Evolutionary conservation across 2,113 vertebrate species (phyloP).

Genomic region (Aleadryas rufinucha): DNA sequence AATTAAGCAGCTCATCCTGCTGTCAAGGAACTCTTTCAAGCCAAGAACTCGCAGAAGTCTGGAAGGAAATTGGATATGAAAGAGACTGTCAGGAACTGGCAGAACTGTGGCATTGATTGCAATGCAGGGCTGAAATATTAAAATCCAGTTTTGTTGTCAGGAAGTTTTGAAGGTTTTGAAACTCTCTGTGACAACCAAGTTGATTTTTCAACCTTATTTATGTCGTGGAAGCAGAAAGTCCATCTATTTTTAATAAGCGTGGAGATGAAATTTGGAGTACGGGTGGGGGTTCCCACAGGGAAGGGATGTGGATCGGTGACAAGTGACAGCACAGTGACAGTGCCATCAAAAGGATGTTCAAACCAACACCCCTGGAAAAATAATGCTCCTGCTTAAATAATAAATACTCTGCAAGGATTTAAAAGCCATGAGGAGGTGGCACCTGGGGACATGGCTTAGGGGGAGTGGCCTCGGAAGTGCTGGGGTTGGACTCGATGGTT

Average conservation of each 20-base stretch:
- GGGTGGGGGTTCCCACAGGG: background rate
- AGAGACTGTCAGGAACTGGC: background rate
- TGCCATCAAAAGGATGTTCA: background rate
- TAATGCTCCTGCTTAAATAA: background rate
- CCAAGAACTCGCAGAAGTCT: background rate
- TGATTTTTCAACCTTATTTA: background rate
- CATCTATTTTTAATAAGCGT: background rate
- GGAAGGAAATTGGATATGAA: background rate
- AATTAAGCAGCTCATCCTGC: background rate
- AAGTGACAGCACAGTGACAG: background rate
- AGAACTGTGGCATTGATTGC: background rate
- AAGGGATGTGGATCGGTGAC: background rate
- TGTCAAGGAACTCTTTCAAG: background rate
- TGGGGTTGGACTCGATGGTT: accelerated
- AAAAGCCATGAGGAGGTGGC: background rate
- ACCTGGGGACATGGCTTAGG: background rate
- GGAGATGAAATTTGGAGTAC: background rate
- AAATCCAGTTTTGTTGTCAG: background rate
- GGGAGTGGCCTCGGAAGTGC: background rate
- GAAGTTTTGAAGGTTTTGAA: background rate
- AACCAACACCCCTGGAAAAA: background rate
- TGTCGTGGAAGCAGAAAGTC: background rate
- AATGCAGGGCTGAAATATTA: background rate
- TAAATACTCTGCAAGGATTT: background rate
- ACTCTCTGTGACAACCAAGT: background rate